Conservation (phyloP, 2,113 vertebrate species). For the Mus musculus region DNA sequence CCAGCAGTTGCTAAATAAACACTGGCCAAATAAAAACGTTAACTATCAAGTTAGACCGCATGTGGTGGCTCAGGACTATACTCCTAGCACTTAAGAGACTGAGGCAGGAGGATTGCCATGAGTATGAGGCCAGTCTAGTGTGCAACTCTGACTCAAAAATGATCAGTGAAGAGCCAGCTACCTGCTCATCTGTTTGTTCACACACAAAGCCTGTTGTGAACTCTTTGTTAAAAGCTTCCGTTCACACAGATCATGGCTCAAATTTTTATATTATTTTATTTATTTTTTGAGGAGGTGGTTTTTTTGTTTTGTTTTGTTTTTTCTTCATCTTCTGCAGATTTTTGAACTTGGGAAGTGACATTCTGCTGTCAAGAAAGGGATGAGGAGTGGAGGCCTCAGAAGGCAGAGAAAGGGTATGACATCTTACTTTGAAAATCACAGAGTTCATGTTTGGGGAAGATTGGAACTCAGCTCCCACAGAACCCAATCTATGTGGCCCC, state of each 20-base stretch:
- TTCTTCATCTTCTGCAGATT: not conserved
- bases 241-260: too few species aligned
- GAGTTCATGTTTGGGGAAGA: not conserved
- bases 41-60: not conserved
- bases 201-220: not conserved
- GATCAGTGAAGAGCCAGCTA: not conserved
- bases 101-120: not conserved
- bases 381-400: rapidly evolving
- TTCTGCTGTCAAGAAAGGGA: not conserved
- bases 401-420: rapidly evolving
- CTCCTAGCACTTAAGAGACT: not conserved
- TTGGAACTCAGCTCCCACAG: not conserved
- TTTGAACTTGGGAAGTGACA: not conserved
- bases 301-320: not conserved
- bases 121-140: not conserved
- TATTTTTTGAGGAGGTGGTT: not conserved
- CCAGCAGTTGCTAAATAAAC: not conserved
- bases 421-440: not conserved
- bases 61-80: too few species aligned
- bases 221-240: not conserved
- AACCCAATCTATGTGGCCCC: not conserved
- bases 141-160: not conserved
- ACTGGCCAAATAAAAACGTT: not conserved
- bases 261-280: too few species aligned
- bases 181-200: rapidly evolving